Evolutionary conservation across 1,140 invertebrate species (phyloP), one percentile per base, ranked within the genome.

Genomic region (Theocolax elegans): DNA sequence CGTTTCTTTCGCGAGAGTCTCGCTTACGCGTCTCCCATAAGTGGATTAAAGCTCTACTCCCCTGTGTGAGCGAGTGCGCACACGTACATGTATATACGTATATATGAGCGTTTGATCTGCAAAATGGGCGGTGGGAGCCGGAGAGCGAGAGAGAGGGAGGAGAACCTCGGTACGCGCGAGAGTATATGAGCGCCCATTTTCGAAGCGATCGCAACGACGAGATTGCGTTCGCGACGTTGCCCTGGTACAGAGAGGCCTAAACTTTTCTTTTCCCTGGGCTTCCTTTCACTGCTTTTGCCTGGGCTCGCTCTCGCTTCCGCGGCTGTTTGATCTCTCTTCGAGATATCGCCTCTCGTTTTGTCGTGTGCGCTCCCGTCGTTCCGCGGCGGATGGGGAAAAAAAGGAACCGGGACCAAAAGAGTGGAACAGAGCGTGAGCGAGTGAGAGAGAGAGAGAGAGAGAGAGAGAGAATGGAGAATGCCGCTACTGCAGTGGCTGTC

Each of bases 11-110:
- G 15, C 42, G 25, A 46, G 58, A 44, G 23, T 48, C 31, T 51
- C 48, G 25, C 62, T 65, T 27, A 25, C 48, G 48, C 62, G 19
- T n/a, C 60, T 38, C 62, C 48, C 48, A 19, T 53, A 53, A 65
- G 62, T 65, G 62, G 62, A 65, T 65, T 65, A 65, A 53, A 65
- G 62, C 62, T 49, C 60, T 17, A 10, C 12, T 38, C n/a, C 27
- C 21, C 56, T 56, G 31, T n/a, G 31, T n/a, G 6, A 13, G 10
- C 21, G 19, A 6, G 6, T n/a, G n/a, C 17, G n/a, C 29, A 56
- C 6, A n/a, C 15, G 35, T 35, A 29, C 51, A 21, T 56, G 29
- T 25, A 10, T 29, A 4, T 6, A 27, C 35, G 54, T 35, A 35
- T 6, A 35, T 6, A 23, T 40, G 44, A 17, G 48, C 21, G 46